Percentiles rank a stretch among this genome's conserved stretches.
Conservation (phyloP, 2,797 vertebrate species). For the Sebastes diaconus region DNA sequence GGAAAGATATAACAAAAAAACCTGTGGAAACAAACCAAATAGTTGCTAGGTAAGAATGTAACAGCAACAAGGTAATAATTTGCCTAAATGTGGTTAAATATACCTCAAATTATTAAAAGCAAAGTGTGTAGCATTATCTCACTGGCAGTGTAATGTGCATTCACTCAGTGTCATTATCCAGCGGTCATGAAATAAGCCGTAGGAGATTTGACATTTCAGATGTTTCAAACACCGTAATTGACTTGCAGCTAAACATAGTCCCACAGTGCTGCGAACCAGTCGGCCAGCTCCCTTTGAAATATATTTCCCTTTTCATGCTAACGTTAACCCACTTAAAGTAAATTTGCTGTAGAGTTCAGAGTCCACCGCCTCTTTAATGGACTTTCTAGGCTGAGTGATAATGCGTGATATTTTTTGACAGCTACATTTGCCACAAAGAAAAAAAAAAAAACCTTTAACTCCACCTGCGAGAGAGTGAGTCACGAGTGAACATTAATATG, state of each 20-base stretch:
- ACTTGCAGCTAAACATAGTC: slow-evolving; percentile 54
- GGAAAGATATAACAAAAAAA: not conserved
- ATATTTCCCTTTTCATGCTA: slow-evolving; percentile 41
- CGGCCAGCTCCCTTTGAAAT: slow-evolving; percentile 49
- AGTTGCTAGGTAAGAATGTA: not conserved
- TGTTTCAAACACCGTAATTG: slow-evolving; percentile 37
- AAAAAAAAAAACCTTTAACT: not conserved
- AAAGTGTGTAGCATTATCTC: not conserved
- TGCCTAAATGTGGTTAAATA: not conserved
- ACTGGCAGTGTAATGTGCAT: not conserved
- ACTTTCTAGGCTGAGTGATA: slow-evolving; percentile 19
- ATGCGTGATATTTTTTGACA: slow-evolving; percentile 22
- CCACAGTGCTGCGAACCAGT: slow-evolving; percentile 3
- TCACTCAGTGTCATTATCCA: not conserved
- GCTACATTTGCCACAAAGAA: slow-evolving; percentile 12
- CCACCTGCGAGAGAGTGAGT: slow-evolving; percentile 5
- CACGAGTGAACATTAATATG: not conserved
- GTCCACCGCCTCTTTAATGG: slow-evolving; percentile 25
- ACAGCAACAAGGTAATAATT: not conserved
- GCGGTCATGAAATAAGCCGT: slow-evolving; percentile 19
- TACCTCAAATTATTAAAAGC: not conserved
- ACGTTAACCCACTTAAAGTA: slow-evolving; percentile 44
- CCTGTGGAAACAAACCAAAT: not conserved
- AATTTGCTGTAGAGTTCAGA: slow-evolving; percentile 36
- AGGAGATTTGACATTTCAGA: slow-evolving; percentile 46